Base-by-base conservation (phyloP, 2,113 vertebrate genomes). In the Nettapus auritus region DNA sequence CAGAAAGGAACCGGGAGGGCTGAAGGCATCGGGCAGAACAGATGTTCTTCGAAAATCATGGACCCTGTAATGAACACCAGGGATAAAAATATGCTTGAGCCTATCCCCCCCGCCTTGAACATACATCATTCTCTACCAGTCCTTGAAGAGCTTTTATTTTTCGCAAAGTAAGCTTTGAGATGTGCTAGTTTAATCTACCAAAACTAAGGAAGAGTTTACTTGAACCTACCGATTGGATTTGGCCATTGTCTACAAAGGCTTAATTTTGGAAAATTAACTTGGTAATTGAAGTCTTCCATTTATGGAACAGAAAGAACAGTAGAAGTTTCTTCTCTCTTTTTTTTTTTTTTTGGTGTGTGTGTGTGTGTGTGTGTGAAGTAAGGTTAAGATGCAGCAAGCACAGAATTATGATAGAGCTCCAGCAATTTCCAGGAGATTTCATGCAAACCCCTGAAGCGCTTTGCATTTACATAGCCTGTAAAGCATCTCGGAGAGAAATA, bases 31-130 rank as follows among this genome's bases (percentile, higher is more conserved):
- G 74, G 76, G 64, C 77, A 48, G 67, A 90, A 69, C 83, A 89
- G 73, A 95, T 92, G 74, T 73, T 90, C 42, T 89, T 93, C 34
- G 16, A 82, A 96, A 94, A 94, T 82, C 56, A 13, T 62, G 67
- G 53, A 93, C 66, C 62, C 48, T 84, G 82, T 90, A 93, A 89
- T 71, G 63, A 95, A 88, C 70, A 81, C 59, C 64, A 50, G 74
- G 36, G 52, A 67, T 83, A 85, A 94, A 88, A 92, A 79, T 63
- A 82, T 25, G 63, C 7, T 28, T 11, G 3, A 82, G 18, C 8
- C 38, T 88, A 33, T 7, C 16, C 50, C n/a, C 36, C 26, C 20
- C 16, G 5, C 66, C 42, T 59, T 68, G 60, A 68, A 64, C 44
- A 33, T 71, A 82, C 4, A 89, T 21, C 26, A 28, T 84, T 89